phyloP scores from a whole-genome alignment of 2,888 invertebrate genomes.

The Drosophila villosipedis region DNA sequence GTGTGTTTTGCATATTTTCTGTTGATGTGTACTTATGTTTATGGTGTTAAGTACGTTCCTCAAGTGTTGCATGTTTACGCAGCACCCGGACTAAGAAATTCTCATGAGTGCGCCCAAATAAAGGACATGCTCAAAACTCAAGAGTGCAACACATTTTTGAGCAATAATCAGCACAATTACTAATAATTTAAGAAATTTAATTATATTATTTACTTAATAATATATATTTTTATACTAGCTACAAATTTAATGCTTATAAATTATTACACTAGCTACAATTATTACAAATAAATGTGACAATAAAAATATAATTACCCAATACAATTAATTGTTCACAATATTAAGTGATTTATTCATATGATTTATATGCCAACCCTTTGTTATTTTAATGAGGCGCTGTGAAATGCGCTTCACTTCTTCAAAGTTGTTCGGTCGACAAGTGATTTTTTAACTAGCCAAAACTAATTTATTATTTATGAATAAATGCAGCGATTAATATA shows the following conservation, averaged over 20 bases:
- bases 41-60: conserved; percentile 68
- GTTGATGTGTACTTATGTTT: conserved; percentile 34
- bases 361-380: neutral
- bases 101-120: conserved; percentile 14
- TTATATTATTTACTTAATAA: too few species aligned
- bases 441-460: neutral
- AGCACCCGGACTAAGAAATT: conserved; percentile 4
- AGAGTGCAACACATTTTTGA: neutral
- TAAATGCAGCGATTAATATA: neutral
- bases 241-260: neutral
- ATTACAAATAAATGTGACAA: neutral
- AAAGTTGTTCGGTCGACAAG: neutral
- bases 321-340: neutral
- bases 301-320: neutral
- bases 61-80: conserved; percentile 52
- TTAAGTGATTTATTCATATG: neutral
- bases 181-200: neutral
- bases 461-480: neutral
- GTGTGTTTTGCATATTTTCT: conserved; percentile 32
- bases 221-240: neutral
- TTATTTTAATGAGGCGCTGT: neutral
- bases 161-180: conserved; percentile 9
- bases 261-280: neutral
- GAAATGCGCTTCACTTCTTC: neutral
- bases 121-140: conserved; percentile 1